Percentiles rank a stretch among this genome's conserved stretches.
phyloP scores from a whole-genome alignment of 2,888 invertebrate species.

The Eupelmus urozonus region DNA sequence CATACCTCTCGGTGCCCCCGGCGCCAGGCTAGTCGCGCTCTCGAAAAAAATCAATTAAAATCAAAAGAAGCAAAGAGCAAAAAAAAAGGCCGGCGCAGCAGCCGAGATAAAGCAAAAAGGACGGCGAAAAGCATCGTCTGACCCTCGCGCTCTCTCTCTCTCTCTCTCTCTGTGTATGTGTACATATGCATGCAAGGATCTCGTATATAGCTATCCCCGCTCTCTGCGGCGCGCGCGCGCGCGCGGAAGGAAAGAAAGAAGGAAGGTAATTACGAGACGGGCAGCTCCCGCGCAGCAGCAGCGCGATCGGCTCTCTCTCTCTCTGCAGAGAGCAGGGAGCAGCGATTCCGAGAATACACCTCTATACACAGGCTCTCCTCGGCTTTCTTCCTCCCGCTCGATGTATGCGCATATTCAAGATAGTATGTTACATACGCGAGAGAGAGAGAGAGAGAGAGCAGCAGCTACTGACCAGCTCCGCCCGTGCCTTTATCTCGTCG shows the following conservation, averaged over 20 bases:
- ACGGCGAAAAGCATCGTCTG: not conserved
- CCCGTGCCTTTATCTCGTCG: slow-evolving; percentile 55
- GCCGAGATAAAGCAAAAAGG: not conserved
- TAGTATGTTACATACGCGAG: slow-evolving; percentile 76
- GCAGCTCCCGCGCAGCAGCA: slow-evolving; percentile 74
- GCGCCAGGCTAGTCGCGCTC: too few species aligned
- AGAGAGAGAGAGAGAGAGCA: slow-evolving; percentile 21
- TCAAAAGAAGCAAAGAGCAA: not conserved
- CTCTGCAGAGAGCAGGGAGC: slow-evolving; percentile 60
- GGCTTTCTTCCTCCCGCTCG: slow-evolving; percentile 58
- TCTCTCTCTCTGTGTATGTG: too few species aligned
- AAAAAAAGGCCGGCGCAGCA: too few species aligned
- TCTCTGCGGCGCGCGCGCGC: not conserved
- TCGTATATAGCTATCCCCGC: slow-evolving; percentile 3
- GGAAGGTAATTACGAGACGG: slow-evolving; percentile 76
- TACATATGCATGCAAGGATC: slow-evolving; percentile 38
- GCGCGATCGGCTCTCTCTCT: slow-evolving; percentile 65
- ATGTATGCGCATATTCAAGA: slow-evolving; percentile 77
- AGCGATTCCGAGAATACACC: slow-evolving; percentile 75
- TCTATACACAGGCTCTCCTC: slow-evolving; percentile 38
- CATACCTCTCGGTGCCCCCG: too few species aligned
- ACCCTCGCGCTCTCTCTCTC: too few species aligned
- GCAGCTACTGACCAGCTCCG: slow-evolving; percentile 70
- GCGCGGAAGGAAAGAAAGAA: slow-evolving; percentile 65
- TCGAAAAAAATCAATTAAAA: slow-evolving; percentile 47